Base-by-base conservation (phyloP, 2,113 vertebrate genomes). In the Larimichthys crocea region DNA sequence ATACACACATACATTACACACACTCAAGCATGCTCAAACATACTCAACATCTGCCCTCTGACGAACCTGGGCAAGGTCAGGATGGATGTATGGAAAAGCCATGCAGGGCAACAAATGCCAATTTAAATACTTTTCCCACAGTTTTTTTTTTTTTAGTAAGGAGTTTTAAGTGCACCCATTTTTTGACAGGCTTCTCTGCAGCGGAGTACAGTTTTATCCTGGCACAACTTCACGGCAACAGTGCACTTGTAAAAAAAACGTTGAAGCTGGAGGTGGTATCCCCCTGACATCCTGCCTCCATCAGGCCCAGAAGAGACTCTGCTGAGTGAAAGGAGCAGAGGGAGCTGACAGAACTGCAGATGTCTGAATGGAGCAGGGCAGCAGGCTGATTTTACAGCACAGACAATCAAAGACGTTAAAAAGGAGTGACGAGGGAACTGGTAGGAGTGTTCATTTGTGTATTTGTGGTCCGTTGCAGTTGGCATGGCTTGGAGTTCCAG, bases 401-500 rank as follows among this genome's bases (percentile, higher is more conserved):
- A 75, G 60, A 82, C 6, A 74, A 62, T 72, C 24, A 73, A 71
- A 84, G 52, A 89, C 40, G 3, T 68, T 20, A 60, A 74, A 79
- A 80, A 19, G 66, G 69, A 82, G 74, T 48, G 60, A 84, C 3
- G 7, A 40, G 57, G 24, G 50, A 61, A 62, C 82, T 57, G 52
- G 79, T 11, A 3, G 72, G 76, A 84, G 79, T 61, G 46, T 68
- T 82, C 79, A 35, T 80, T 85, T 49, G 48, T 16, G 40, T 50
- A 11, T 68, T 77, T 73, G 76, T 62, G 49, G 71, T 86, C 75
- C 26, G 60, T 52, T 84, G 76, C 16, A 49, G 76, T 85, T 86
- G 87, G 87, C 91, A 93, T 94, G 92, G 90, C 92, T 94, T 92
- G 88, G 79, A 90, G 85, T 86, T 92, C 90, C 93, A 87, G 91